Evolutionary conservation across 2,888 invertebrate genomes (phyloP), one percentile per base, ranked within the genome.

Genomic region (Drosophila pseudotalamancana): DNA sequence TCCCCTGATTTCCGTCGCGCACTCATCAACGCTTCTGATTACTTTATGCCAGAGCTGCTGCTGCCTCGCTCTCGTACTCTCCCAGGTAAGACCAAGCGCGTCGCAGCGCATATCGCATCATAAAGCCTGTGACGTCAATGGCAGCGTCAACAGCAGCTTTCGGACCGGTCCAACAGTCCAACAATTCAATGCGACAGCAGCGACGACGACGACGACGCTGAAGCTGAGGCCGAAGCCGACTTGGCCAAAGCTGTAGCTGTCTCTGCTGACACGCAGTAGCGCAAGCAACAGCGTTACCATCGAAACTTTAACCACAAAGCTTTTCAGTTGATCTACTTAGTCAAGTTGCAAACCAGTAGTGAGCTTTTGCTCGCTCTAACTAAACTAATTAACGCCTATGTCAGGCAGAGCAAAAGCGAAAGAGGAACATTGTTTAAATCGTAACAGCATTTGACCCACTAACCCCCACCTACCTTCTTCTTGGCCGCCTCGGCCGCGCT

Each of bases 401-500:
- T n/a, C n/a, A 27, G 6, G 9, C 18, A 12, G 6, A 18, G n/a
- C 18, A 8, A 45, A 14, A 6, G 14, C 31, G 6, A 45, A 6
- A 27, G 16, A 16, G 23, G 4, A 21, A 21, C 14, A 21, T 14
- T 3, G 14, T 16, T 21, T 29, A 6, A 16, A n/a, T 51, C 27
- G 31, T 39, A 19, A 27, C 16, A 54, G 21, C 12, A 37, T 53
- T 95, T 94, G 94, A 92, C 92, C 67, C 90, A 92, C 67, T 92
- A 27, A 16, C 8, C 14, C n/a, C 11, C 50, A 74, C 87, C 59
- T 92, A 95, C 95, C 95, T 95, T 95, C 95, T 95, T 95, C 92
- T 93, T 95, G 78, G 92, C 92, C 69, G 91, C 92, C 70, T 92
- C 93, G 34, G 92, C 91, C 68, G 90, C 90, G 75, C 93, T 93